Percentiles rank a stretch among this genome's conserved stretches.
Evolutionary conservation across 2,113 vertebrate genomes (phyloP).

Genomic region (Plecturocebus donacophilus): DNA sequence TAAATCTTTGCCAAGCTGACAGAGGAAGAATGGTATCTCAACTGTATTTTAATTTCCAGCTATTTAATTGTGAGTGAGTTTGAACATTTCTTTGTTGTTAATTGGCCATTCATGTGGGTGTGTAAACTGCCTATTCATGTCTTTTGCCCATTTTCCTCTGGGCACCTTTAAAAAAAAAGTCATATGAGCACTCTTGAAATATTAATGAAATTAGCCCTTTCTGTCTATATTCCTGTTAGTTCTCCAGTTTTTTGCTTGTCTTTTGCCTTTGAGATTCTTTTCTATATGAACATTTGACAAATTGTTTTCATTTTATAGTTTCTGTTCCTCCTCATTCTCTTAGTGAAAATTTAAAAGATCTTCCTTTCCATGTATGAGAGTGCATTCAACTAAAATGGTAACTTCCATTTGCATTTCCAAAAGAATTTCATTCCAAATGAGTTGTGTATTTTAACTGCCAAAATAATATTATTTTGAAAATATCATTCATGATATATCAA

Average conservation of each 20-base stretch:
- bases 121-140: not conserved
- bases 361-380: not conserved
- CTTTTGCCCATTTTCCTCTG: not conserved
- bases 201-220: not conserved
- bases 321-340: not conserved
- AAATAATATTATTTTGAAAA: not conserved
- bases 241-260: not conserved
- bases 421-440: not conserved
- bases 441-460: not conserved
- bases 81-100: not conserved
- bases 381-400: not conserved
- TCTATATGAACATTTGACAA: not conserved
- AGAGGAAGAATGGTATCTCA: not conserved
- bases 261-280: not conserved
- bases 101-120: not conserved
- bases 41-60: not conserved
- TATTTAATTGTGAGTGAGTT: not conserved
- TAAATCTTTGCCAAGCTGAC: not conserved
- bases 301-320: not conserved
- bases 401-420: not conserved
- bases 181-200: not conserved
- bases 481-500: not conserved
- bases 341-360: not conserved
- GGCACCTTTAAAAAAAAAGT: not conserved
- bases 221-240: not conserved